These are phyloP conservation scores for Platorchestia sp. DNA, from an alignment of 1,140 invertebrate species.

Conservation along the genomic window DNA sequence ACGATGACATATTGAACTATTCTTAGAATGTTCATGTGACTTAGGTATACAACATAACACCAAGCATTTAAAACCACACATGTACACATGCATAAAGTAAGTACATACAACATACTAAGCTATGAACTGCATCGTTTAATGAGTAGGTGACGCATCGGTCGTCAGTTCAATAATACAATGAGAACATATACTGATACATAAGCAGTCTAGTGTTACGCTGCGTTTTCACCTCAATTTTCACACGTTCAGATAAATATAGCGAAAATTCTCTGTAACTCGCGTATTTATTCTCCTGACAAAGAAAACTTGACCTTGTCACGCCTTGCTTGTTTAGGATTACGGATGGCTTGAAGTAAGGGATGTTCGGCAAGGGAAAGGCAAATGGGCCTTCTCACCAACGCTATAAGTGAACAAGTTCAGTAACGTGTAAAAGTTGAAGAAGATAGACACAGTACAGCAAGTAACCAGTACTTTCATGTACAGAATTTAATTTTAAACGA, in stretches of 20 bases:
- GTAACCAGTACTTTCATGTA: background rate
- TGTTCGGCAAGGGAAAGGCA: background rate
- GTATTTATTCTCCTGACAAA: background rate
- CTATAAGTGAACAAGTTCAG: background rate
- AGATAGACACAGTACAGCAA: background rate
- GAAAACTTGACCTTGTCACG: background rate
- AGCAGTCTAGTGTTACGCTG: background rate
- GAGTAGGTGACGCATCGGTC: too few species aligned
- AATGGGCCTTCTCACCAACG: background rate
- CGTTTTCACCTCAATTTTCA: background rate
- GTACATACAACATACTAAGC: too few species aligned
- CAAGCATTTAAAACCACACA: too few species aligned
- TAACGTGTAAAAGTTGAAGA: background rate
- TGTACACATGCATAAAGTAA: too few species aligned
- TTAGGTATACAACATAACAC: too few species aligned
- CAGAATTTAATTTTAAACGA: background rate
- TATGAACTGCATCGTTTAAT: too few species aligned
- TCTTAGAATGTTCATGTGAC: too few species aligned
- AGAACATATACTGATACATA: too few species aligned
- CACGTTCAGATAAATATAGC: background rate
- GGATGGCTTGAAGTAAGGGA: background rate
- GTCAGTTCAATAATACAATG: too few species aligned
- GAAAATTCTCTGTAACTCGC: background rate
- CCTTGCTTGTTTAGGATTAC: background rate
- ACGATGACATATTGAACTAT: too few species aligned